phyloP scores from a whole-genome alignment of 2,797 vertebrate genomes.

The Epinephelus awoara region DNA sequence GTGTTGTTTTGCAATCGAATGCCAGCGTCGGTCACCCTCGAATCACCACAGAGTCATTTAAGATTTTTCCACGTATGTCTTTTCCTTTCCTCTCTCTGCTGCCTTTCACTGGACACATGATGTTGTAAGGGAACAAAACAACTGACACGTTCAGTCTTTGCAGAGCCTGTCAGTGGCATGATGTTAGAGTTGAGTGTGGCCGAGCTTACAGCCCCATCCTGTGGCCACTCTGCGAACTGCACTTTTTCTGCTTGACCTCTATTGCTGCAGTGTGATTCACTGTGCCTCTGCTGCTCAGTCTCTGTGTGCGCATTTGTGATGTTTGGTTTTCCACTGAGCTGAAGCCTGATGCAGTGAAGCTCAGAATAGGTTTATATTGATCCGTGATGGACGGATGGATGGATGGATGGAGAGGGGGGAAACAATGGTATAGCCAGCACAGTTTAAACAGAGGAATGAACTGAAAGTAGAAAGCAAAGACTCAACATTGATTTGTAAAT shows the following conservation, averaged over 20 bases:
- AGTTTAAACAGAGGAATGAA: conserved; percentile 11
- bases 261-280: conserved; percentile 53
- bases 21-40: no score
- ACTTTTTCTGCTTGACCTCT: conserved; percentile 45
- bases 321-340: conserved; percentile 65
- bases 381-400: conserved; percentile 34
- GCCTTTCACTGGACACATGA: no score
- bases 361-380: conserved; percentile 73
- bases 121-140: no score
- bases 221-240: conserved; percentile 52
- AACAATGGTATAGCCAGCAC: conserved; percentile 2
- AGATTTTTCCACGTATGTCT: no score
- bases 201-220: conserved; percentile 45
- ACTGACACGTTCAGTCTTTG: neutral
- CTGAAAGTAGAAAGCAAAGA: neutral
- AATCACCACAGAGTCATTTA: no score
- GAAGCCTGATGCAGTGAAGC: conserved; percentile 53
- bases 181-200: neutral
- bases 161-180: neutral
- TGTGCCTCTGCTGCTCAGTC: conserved; percentile 15
- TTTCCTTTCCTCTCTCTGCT: no score
- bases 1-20: no score
- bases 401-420: conserved; percentile 28
- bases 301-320: conserved; percentile 29
- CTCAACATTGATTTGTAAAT: no score